Conservation (phyloP, 2,113 vertebrate genomes). For the Chaetorhynchus papuensis region DNA sequence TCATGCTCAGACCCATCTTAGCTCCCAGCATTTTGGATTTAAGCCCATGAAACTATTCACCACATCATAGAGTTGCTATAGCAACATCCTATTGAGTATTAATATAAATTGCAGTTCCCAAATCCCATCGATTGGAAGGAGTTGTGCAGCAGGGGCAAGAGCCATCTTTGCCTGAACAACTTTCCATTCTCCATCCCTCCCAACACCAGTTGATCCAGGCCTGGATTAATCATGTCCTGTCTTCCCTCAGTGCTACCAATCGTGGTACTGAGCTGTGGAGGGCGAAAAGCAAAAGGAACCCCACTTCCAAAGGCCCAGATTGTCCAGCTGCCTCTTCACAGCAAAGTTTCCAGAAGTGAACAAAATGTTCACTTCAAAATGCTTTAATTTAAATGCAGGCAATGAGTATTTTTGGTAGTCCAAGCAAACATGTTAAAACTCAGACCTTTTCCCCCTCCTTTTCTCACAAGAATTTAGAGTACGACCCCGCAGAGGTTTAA, state of each 20-base stretch:
- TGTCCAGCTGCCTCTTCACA: neutral
- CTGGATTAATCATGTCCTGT: neutral
- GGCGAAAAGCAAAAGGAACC: neutral
- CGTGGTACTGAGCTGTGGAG: neutral
- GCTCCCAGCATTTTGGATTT: neutral
- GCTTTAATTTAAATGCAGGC: neutral
- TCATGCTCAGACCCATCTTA: neutral
- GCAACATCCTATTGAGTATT: constrained; percentile 43
- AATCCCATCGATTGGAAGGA: neutral
- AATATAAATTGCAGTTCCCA: constrained; percentile 32
- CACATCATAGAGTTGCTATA: constrained; percentile 18
- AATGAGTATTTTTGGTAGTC: neutral
- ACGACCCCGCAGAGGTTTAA: neutral
- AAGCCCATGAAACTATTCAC: constrained; percentile 25
- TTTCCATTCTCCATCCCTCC: neutral
- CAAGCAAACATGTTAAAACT: neutral
- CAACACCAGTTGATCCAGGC: neutral
- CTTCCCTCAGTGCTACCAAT: neutral
- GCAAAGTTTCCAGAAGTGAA: neutral
- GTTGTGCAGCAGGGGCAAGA: neutral
- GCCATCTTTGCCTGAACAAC: neutral
- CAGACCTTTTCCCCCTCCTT: neutral
- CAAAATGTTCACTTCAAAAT: no score
- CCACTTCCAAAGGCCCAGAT: neutral
- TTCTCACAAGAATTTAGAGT: neutral